A percentile compares a stretch with the other conserved stretches of the same genome.
Conservation (phyloP, 1,140 invertebrate species). For the Saccostrea echinata region DNA sequence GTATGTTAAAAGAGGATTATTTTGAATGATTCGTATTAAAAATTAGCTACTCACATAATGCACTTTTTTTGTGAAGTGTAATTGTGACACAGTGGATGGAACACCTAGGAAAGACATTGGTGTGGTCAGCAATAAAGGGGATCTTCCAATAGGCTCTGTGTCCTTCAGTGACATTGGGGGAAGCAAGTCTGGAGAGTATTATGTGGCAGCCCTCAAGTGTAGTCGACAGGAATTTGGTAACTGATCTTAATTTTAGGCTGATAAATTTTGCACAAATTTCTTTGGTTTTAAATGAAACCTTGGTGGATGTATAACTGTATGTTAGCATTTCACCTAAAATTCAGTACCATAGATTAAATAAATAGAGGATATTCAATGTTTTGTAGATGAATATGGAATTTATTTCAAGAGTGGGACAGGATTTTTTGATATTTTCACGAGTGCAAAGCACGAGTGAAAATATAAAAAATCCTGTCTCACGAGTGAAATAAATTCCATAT, state of each 20-base stretch:
- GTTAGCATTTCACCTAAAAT: too few relatives aligned
- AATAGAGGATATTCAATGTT: too few relatives aligned
- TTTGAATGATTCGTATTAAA: too few relatives aligned
- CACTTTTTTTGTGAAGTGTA: conserved; percentile 27
- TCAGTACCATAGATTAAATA: too few relatives aligned
- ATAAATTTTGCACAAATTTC: not conserved
- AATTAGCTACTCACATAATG: not conserved
- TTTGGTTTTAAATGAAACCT: too few relatives aligned
- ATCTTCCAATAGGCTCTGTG: conserved; percentile 48
- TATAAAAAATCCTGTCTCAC: too few relatives aligned
- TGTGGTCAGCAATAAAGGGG: conserved; percentile 41
- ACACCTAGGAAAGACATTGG: conserved; percentile 53
- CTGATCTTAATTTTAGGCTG: not conserved
- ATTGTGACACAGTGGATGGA: conserved; percentile 56
- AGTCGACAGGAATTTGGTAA: conserved; percentile 52
- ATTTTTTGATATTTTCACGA: too few relatives aligned
- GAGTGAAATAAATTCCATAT: too few relatives aligned
- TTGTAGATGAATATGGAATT: too few relatives aligned
- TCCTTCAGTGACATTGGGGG: conserved; percentile 41
- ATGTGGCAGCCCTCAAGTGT: conserved; percentile 45
- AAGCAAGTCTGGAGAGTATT: conserved; percentile 9
- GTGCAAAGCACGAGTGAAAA: too few relatives aligned
- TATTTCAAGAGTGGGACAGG: too few relatives aligned
- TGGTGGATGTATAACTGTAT: too few relatives aligned
- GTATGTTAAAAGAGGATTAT: not conserved